Percentiles rank a stretch among this genome's conserved stretches.
Conservation (phyloP, 2,888 invertebrate genomes). For the Cataglyphis cursor region DNA sequence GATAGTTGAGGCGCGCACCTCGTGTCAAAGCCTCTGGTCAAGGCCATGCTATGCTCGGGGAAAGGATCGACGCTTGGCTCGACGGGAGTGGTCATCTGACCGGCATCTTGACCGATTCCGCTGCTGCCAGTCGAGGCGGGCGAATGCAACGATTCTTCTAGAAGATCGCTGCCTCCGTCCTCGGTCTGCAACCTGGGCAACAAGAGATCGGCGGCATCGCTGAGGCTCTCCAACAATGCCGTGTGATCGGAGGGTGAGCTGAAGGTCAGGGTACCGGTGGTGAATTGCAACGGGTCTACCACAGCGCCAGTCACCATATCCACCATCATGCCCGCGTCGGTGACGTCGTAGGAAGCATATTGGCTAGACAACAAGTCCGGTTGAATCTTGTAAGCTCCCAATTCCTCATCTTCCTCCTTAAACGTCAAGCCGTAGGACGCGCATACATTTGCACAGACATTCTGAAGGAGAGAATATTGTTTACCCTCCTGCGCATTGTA, state of each 20-base stretch:
- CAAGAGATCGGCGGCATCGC: conserved; percentile 94
- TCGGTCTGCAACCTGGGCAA: conserved; percentile 90
- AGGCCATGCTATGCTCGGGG: conserved; percentile 91
- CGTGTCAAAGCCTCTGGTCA: conserved; percentile 81
- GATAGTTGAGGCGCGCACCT: conserved; percentile 68
- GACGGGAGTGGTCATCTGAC: conserved; percentile 89
- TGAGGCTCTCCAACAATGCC: conserved; percentile 92
- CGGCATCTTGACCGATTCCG: conserved; percentile 81
- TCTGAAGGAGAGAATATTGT: conserved; percentile 93
- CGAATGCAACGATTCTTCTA: conserved; percentile 91
- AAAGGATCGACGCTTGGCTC: conserved; percentile 91
- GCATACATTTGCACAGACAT: conserved; percentile 89
- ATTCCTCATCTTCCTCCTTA: conserved; percentile 92
- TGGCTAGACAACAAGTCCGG: conserved; percentile 89
- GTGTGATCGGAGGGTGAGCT: conserved; percentile 92
- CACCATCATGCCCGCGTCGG: conserved; percentile 93
- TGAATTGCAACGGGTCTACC: conserved; percentile 94
- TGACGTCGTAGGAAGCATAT: conserved; percentile 90
- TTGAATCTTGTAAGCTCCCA: conserved; percentile 92
- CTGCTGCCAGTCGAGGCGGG: conserved; percentile 88
- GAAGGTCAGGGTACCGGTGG: conserved; percentile 93
- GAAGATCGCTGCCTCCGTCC: conserved; percentile 90
- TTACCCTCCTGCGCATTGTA: conserved; percentile 88
- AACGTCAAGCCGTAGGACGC: conserved; percentile 93
- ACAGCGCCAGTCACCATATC: conserved; percentile 92